These are phyloP conservation scores for Ips typographus DNA, from an alignment of 1,140 invertebrate species.

Conservation along the genomic window DNA sequence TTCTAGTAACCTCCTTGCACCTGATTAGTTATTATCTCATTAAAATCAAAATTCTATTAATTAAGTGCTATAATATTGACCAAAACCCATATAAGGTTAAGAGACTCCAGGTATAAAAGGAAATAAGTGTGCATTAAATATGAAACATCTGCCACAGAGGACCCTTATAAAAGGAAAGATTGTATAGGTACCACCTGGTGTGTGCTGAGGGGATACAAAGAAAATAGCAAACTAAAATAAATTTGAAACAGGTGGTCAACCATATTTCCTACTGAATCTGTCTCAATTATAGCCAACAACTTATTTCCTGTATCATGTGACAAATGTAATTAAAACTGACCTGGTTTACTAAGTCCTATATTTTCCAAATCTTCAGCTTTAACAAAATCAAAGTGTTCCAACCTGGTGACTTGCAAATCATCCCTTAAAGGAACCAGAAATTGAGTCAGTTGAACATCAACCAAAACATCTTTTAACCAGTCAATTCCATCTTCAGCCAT, in stretches of 20 bases:
- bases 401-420: conserved; percentile 82
- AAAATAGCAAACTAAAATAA: too few species aligned
- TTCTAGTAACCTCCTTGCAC: conserved; percentile 84
- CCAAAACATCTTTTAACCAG: conserved; percentile 68
- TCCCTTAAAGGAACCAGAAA: conserved; percentile 88
- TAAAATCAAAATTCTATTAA: not conserved
- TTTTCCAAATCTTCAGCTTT: conserved; percentile 90
- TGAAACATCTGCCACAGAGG: too few species aligned
- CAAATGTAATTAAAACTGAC: conserved; percentile 2
- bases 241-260: conserved; percentile 3
- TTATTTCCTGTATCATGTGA: too few species aligned
- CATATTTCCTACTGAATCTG: not conserved
- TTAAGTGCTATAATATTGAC: too few species aligned
- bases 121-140: not conserved
- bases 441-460: conserved; percentile 89
- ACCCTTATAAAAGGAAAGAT: not conserved
- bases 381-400: conserved; percentile 96
- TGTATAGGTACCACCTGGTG: not conserved
- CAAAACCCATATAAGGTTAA: too few species aligned
- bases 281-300: too few species aligned
- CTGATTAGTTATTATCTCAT: conserved; percentile 32
- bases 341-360: conserved; percentile 92
- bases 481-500: conserved; percentile 43
- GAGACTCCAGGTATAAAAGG: not conserved
- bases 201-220: not conserved